Evolutionary conservation across 2,797 vertebrate genomes (phyloP).

Genomic region (Ateles fusciceps): DNA sequence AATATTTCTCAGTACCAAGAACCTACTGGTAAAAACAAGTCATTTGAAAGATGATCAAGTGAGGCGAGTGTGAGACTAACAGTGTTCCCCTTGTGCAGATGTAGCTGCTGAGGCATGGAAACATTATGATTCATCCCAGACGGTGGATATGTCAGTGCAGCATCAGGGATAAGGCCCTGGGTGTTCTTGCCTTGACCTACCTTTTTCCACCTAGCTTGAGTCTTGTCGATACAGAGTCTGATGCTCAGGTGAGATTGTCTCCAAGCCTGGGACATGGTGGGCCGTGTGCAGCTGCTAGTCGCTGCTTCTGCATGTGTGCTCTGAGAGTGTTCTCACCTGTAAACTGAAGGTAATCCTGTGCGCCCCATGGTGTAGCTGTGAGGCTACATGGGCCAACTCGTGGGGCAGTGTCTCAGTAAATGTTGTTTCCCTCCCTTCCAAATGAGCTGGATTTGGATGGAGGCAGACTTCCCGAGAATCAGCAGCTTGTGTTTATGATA

Average conservation of each 20-base stretch:
- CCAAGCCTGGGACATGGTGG: not conserved
- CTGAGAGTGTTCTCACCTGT: not conserved
- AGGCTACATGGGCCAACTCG: not conserved
- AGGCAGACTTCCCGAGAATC: not conserved
- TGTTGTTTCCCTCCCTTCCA: not conserved
- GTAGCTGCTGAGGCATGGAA: not conserved
- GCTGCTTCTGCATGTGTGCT: not conserved
- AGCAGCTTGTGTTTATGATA: not conserved
- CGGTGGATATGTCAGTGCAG: not conserved
- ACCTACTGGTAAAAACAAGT: not conserved
- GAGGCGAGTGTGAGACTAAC: not conserved
- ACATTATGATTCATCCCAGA: not conserved
- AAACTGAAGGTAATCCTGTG: not conserved
- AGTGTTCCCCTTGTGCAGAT: not conserved
- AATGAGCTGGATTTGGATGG: not conserved
- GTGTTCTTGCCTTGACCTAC: not conserved
- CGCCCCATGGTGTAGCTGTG: not conserved
- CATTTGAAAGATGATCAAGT: not conserved
- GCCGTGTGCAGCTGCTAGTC: not conserved
- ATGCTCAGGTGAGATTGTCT: not conserved
- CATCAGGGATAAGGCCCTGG: not conserved
- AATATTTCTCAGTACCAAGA: not conserved
- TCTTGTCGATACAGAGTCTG: not conserved
- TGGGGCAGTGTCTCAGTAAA: not conserved
- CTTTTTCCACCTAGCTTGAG: not conserved